phyloP scores from a whole-genome alignment of 2,797 vertebrate species.

The Carcharodon carcharias region DNA sequence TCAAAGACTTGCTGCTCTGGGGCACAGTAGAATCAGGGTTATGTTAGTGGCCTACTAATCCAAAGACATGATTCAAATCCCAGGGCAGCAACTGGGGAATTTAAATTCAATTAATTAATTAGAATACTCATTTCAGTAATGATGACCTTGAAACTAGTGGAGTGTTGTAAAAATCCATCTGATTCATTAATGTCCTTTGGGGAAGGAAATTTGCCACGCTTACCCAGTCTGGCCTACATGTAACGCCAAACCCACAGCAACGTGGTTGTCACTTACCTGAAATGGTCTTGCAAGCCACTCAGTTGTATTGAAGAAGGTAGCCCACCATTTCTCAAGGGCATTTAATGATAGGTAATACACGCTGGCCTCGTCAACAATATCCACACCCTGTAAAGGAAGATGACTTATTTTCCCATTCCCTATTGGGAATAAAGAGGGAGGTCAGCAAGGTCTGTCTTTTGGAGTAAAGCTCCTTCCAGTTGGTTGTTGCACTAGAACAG shows the following conservation, averaged over 20 bases:
- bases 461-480: neutral
- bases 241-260: neutral
- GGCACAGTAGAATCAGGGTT: neutral
- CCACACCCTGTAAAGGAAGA: no score
- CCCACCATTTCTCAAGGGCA: no score
- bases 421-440: neutral
- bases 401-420: neutral
- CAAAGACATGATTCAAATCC: neutral
- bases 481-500: neutral
- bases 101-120: neutral
- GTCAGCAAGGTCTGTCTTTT: neutral
- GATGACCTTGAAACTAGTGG: no score
- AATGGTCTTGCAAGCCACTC: neutral
- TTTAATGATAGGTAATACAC: no score
- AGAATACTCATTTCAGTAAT: neutral
- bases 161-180: neutral
- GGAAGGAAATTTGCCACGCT: neutral
- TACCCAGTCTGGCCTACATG: neutral
- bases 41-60: neutral
- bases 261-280: neutral
- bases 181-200: neutral
- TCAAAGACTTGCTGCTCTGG: neutral
- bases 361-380: no score
- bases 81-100: neutral
- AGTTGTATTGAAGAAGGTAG: no score